Base-by-base conservation (phyloP, 2,888 invertebrate genomes). In the Antheraea assamensis region DNA sequence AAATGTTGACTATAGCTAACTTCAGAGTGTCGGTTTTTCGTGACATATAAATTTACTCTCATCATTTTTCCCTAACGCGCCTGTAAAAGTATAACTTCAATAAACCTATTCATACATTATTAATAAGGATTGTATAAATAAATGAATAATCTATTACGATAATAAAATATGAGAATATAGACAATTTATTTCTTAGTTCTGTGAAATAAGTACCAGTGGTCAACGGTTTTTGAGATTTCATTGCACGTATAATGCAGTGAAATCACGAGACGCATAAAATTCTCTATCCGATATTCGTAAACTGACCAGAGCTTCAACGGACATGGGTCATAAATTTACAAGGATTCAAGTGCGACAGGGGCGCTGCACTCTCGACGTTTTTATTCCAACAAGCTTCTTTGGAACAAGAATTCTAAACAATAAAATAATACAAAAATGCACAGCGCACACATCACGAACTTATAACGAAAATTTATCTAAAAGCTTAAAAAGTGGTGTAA, bases 271-370 rank as follows among this genome's bases (percentile, higher is more conserved):
- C 85, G 80, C 86, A 89, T 84, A 86, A 88, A 89, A 85, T 80
- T 84, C 80, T 80, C 81, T 82, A 86, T 86, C 85, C 82, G 82
- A 88, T 87, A 89, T 90, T 88, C 87, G 88, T 83, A 82, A 82
- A 90, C 87, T 88, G 86, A 88, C 86, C 89, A 88, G 83, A 86
- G 90, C n/a, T n/a, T 87, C 87, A 88, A 86, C 85, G 84, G 80
- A 80, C 80, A 82, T 79, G 83, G 87, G 89, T 88, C 88, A 92
- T 94, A 94, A 94, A 94, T 93, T 92, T 92, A 80, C 86, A 84
- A 88, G 93, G 93, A 93, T 93, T 90, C 87, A 83, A 83, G 84
- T 83, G 81, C 87, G 93, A 93, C 93, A 89, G 86, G 79, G 86
- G 86, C 87, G 89, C 88, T 88, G 90, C 89, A 87, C 88, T 86